Conservation (phyloP, 2,113 vertebrate genomes). For the Syngnathus typhle region DNA sequence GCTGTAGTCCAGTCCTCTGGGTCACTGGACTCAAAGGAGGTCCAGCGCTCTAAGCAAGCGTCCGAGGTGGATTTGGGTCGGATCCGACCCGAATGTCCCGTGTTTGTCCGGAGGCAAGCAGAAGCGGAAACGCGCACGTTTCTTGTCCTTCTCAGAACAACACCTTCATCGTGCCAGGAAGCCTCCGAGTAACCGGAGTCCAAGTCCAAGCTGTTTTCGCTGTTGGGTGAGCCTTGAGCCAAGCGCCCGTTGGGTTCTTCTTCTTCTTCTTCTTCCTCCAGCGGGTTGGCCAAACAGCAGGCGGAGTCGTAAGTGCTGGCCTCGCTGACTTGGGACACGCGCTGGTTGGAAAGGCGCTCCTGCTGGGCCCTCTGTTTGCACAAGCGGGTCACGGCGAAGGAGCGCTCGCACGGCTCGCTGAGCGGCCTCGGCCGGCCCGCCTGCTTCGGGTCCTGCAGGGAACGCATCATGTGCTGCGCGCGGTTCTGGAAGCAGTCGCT, state of each 20-base stretch:
- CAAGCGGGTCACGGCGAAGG: constrained; percentile 49
- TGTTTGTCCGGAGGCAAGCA: constrained; percentile 71
- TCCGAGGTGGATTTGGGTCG: constrained; percentile 93
- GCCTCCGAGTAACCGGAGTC: constrained; percentile 93
- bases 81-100: constrained; percentile 61
- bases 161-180: constrained; percentile 85
- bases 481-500: constrained; percentile 69
- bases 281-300: constrained; percentile 78
- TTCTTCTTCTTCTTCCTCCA: constrained; percentile 73
- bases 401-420: constrained; percentile 50
- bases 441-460: constrained; percentile 71
- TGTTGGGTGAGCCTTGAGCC: constrained; percentile 69
- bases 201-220: constrained; percentile 83
- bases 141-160: constrained; percentile 66
- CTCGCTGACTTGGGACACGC: constrained; percentile 72
- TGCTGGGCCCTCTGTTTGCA: constrained; percentile 60
- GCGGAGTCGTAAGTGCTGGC: constrained; percentile 79
- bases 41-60: constrained; percentile 89
- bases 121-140: constrained; percentile 75
- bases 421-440: constrained; percentile 58
- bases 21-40: constrained; percentile 76
- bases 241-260: constrained; percentile 52
- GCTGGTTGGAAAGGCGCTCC: constrained; percentile 59
- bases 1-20: constrained; percentile 85
- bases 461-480: constrained; percentile 76